Base-by-base conservation (phyloP, 2,113 vertebrate species). In the Gambusia holbrooki region DNA sequence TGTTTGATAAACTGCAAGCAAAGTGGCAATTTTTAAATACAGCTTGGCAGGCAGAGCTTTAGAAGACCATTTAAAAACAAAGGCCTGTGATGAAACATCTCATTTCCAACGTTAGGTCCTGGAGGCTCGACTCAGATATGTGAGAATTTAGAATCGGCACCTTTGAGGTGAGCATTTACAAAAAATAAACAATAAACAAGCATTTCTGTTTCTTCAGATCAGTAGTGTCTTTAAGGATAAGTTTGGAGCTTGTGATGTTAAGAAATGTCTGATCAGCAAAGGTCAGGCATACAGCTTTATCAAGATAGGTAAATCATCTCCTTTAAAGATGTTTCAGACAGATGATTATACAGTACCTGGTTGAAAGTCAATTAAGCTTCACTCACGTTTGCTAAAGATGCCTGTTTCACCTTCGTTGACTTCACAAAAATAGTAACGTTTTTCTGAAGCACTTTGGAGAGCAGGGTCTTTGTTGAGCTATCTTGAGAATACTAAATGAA, bases 1-100 rank as follows among this genome's bases (percentile, higher is more conserved):
- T 42, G 71, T 73, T 79, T 42, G 78, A 82, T 79, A 77, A 84
- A 85, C 82, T 74, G 73, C 74, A 80, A 80, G 73, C 70, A 77
- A 86, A 88, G 88, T 79, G 89, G 67, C 75, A 80, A 63, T 76
- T 79, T 89, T 90, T 88, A 90, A 88, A 79, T 84, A 80, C 80
- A 76, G 74, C 82, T 90, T 88, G 90, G 89, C 84, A 90, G 85
- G 48, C 86, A 86, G 58, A 91, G 89, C 79, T 89, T 93, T 74
- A 88, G 85, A 81, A 75, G 78, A 74, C 86, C 90, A 84, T 89
- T 93, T 91, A 93, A 93, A 88, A 92, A 94, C 73, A 86, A 87
- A 79, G 85, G 81, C 81, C 91, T 80, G 85, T 86, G 87, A 87
- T 91, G 79, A 80, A 93, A 89, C 66, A 65, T 90, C 94, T 94